These are phyloP conservation scores for Mycetomoellerius zeteki DNA, from an alignment of 1,140 invertebrate species.

Conservation along the genomic window DNA sequence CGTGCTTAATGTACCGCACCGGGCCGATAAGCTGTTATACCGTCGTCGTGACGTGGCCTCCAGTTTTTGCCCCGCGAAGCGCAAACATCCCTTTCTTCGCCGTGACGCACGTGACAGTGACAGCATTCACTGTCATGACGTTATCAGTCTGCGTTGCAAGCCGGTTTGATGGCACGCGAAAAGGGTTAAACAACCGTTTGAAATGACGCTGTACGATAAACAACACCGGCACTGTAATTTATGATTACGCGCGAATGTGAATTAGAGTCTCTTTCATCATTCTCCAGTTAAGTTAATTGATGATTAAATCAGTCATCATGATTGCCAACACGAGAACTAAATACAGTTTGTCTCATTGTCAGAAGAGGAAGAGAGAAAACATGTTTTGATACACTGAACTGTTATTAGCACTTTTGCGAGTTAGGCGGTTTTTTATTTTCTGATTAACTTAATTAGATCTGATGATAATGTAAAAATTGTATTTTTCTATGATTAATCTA, in stretches of 20 bases:
- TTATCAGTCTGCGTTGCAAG: conserved; percentile 63
- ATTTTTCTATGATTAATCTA: no score
- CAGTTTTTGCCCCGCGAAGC: conserved; percentile 76
- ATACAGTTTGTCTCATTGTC: no score
- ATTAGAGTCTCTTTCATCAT: no score
- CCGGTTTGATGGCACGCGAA: conserved; percentile 6
- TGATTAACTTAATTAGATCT: no score
- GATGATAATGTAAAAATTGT: no score
- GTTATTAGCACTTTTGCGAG: no score
- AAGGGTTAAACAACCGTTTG: conserved; percentile 34
- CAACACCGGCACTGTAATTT: neutral
- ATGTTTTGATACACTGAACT: no score
- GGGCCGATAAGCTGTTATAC: conserved; percentile 76
- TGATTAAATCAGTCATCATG: no score
- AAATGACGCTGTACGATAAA: neutral
- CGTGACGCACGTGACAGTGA: conserved; percentile 72
- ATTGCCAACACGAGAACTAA: no score
- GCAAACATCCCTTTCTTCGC: conserved; percentile 73
- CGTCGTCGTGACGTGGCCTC: conserved; percentile 76
- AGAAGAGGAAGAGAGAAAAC: no score
- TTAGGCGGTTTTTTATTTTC: no score
- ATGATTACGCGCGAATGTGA: neutral
- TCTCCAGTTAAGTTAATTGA: no score
- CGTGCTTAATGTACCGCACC: conserved; percentile 79
- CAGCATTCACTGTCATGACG: conserved; percentile 68